Evolutionary conservation across 2,888 invertebrate genomes (phyloP), one percentile per base, ranked within the genome.

Genomic region (Lepidocyrtinus sp.): DNA sequence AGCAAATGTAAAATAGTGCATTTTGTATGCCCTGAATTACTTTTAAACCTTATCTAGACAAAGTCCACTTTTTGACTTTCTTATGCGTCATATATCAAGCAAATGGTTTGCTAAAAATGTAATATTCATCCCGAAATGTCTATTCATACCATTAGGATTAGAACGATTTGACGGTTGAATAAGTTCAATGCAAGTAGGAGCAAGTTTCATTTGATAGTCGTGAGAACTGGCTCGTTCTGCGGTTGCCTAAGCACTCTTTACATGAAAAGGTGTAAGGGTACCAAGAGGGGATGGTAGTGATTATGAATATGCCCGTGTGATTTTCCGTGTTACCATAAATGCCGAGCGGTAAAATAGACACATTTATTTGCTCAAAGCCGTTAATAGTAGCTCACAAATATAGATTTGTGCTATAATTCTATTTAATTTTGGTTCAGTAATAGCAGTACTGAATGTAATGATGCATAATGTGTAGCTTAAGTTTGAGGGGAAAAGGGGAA

Each of bases 171-270:
- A n/a, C n/a, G 50, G 50, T 12, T n/a, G 1, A 50, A 50, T 50
- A 50, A 50, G 50, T 50, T 50, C 50, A 50, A 50, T 50, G 17
- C 2, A 50, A 50, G 2, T 50, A 12, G 5, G 15, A 36, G 36
- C 36, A 36, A 36, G 36, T 36, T 12, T 36, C 36, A 36, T 36
- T 12, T 50, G 50, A 50, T 50, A n/a, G 22, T 62, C 74, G 74
- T 75, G 74, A 68, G 74, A 75, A 75, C 36, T 75, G 61, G 74
- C 61, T 67, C 67, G 74, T 19, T 75, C 50, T 71, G 71, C 45
- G 71, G 71, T 45, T 17, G 50, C 50, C 55, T 46, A 25, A n/a
- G 50, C 17, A 63, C 1, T 46, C 17, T 46, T 26, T 65, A 36
- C 22, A 17, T 65, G 36, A 27, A 27, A n/a, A 17, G 50, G 36